phyloP scores from a whole-genome alignment of 2,797 vertebrate species.

The Dermochelys coriacea region DNA sequence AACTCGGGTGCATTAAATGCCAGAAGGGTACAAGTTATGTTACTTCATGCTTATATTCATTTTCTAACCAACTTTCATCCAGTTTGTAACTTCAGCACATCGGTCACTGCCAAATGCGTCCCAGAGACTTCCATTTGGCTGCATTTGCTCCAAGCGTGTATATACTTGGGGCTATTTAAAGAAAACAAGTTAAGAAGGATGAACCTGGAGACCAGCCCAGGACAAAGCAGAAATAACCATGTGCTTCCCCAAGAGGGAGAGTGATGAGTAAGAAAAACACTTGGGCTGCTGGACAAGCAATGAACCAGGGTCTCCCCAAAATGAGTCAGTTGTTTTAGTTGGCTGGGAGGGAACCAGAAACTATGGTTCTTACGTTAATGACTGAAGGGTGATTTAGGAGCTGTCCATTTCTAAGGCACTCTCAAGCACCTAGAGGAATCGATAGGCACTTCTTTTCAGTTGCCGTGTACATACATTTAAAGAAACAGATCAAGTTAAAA shows the following conservation, averaged over 20 bases:
- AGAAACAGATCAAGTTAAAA: neutral
- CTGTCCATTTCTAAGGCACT: neutral
- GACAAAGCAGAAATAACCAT: constrained; percentile 59
- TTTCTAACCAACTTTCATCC: neutral
- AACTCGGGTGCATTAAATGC: neutral
- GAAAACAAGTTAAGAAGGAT: neutral
- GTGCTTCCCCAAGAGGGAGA: constrained; percentile 20
- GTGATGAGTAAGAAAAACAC: constrained; percentile 38
- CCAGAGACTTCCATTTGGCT: neutral
- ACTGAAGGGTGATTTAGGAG: constrained; percentile 56
- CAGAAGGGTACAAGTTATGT: neutral
- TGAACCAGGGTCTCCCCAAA: constrained; percentile 22
- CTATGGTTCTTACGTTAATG: constrained; percentile 50
- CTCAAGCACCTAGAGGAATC: neutral
- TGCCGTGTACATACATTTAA: too few species aligned
- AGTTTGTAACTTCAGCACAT: neutral
- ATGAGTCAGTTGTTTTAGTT: constrained; percentile 63
- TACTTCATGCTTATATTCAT: neutral
- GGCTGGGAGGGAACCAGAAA: constrained; percentile 70
- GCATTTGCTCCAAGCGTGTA: constrained; percentile 24
- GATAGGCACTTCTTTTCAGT: neutral
- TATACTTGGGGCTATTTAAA: neutral
- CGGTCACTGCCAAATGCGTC: neutral
- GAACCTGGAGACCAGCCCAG: constrained; percentile 6
- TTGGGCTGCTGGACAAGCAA: constrained; percentile 50